Conservation (phyloP, 1,140 invertebrate species). For the Thalassaphorura encarpata region DNA sequence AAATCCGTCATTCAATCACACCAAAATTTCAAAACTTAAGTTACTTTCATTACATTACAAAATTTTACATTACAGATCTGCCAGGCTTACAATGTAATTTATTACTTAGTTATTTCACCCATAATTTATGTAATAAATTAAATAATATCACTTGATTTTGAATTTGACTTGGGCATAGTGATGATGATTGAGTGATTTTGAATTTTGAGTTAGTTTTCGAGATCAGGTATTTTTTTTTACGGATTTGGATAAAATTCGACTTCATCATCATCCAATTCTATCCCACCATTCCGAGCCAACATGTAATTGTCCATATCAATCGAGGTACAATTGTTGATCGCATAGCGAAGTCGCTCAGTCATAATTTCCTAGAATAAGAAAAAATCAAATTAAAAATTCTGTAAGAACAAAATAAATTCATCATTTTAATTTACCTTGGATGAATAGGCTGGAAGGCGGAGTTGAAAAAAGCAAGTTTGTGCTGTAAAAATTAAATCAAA, state of each 20-base stretch:
- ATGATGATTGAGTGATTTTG: neutral
- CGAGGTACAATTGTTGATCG: slow-evolving; percentile 57
- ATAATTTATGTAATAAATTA: neutral
- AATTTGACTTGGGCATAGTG: too few relatives aligned
- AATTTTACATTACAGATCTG: too few relatives aligned
- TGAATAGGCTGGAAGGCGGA: slow-evolving; percentile 54
- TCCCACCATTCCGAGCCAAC: slow-evolving; percentile 51
- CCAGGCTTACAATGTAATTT: too few relatives aligned
- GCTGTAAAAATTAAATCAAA: slow-evolving; percentile 39
- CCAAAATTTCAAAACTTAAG: too few relatives aligned
- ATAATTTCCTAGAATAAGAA: slow-evolving; percentile 43
- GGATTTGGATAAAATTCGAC: slow-evolving; percentile 18
- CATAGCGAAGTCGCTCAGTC: slow-evolving; percentile 53
- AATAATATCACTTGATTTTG: neutral
- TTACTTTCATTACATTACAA: too few relatives aligned
- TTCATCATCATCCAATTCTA: slow-evolving; percentile 41
- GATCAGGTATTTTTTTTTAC: neutral
- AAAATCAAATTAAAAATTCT: neutral
- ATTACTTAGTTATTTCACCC: neutral
- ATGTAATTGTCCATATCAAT: slow-evolving; percentile 67
- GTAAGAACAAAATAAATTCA: neutral
- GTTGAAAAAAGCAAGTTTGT: slow-evolving; percentile 60
- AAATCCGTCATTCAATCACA: too few relatives aligned
- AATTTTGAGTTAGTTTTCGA: neutral
- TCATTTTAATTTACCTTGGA: slow-evolving; percentile 36